These are phyloP conservation scores for Hirtodrosophila alboralis DNA, from an alignment of 2,888 invertebrate genomes.

Conservation along the genomic window DNA sequence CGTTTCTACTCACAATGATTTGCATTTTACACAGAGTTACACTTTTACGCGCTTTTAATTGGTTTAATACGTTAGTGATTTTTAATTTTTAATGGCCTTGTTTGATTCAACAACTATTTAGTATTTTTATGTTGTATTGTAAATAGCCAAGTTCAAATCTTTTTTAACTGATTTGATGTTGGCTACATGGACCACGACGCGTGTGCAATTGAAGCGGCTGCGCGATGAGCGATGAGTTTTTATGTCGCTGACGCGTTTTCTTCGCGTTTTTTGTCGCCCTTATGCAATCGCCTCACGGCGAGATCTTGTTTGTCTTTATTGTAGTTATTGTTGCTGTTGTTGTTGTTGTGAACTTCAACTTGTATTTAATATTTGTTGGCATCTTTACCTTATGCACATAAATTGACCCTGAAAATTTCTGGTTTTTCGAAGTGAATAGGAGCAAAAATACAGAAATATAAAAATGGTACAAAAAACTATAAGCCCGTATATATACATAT, in stretches of 20 bases:
- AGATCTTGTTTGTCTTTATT: conserved; percentile 53
- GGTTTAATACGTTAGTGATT: conserved; percentile 32
- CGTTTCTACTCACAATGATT: conserved; percentile 72
- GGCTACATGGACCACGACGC: conserved; percentile 48
- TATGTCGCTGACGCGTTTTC: conserved; percentile 56
- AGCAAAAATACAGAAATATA: conserved; percentile 38
- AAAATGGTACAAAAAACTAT: conserved; percentile 34
- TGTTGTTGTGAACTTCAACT: conserved; percentile 39
- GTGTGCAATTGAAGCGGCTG: conserved; percentile 71
- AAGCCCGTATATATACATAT: neutral
- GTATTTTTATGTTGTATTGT: conserved; percentile 26
- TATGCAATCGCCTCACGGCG: conserved; percentile 68
- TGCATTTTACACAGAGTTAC: conserved; percentile 51
- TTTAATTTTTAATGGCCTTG: conserved; percentile 26
- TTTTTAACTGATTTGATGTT: conserved; percentile 29
- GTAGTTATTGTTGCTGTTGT: conserved; percentile 21
- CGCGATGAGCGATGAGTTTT: conserved; percentile 52
- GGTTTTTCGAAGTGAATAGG: conserved; percentile 71
- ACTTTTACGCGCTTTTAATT: conserved; percentile 32
- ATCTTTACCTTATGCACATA: conserved; percentile 51
- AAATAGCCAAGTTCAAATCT: conserved; percentile 56
- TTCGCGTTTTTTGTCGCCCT: conserved; percentile 53
- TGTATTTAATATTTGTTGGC: conserved; percentile 35
- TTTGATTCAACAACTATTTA: conserved; percentile 12
- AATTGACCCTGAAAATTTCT: conserved; percentile 81